Percentiles rank a stretch among this genome's conserved stretches.
These are phyloP conservation scores for Datnioides undecimradiatus DNA, from an alignment of 2,113 vertebrate species.

Conservation along the genomic window DNA sequence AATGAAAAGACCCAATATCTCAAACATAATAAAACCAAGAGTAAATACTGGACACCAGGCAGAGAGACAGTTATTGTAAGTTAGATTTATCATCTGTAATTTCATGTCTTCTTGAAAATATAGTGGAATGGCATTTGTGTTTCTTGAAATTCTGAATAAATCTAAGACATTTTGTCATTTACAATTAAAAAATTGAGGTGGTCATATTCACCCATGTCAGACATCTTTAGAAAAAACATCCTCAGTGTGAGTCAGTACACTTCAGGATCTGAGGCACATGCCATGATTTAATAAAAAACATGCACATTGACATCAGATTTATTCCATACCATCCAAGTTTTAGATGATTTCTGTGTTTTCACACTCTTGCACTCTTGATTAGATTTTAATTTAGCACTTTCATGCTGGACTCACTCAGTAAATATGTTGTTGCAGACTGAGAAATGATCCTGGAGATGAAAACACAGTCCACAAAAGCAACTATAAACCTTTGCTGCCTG, in stretches of 20 bases:
- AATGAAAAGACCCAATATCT: too few species aligned
- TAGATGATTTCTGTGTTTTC: constrained; percentile 24
- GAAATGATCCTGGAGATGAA: constrained; percentile 41
- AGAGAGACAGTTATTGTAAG: too few species aligned
- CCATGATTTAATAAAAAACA: constrained; percentile 29
- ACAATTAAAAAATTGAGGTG: constrained; percentile 5
- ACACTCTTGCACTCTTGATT: constrained; percentile 13
- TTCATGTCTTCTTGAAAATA: too few species aligned
- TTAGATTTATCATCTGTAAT: too few species aligned
- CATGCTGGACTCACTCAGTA: not conserved
- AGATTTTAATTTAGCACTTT: not conserved
- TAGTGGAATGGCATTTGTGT: too few species aligned
- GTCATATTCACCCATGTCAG: not conserved
- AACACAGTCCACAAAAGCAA: constrained; percentile 10
- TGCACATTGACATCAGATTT: constrained; percentile 4
- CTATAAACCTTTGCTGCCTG: constrained; percentile 36
- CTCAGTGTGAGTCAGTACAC: constrained; percentile 10
- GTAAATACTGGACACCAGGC: too few species aligned
- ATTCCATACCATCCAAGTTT: not conserved
- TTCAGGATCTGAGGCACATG: constrained; percentile 39
- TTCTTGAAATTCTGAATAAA: not conserved
- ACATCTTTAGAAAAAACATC: constrained; percentile 7
- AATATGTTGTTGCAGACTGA: constrained; percentile 16
- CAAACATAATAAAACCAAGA: too few species aligned
- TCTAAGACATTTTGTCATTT: not conserved